phyloP scores from a whole-genome alignment of 2,113 vertebrate genomes.

The Chaetodon auriga region DNA sequence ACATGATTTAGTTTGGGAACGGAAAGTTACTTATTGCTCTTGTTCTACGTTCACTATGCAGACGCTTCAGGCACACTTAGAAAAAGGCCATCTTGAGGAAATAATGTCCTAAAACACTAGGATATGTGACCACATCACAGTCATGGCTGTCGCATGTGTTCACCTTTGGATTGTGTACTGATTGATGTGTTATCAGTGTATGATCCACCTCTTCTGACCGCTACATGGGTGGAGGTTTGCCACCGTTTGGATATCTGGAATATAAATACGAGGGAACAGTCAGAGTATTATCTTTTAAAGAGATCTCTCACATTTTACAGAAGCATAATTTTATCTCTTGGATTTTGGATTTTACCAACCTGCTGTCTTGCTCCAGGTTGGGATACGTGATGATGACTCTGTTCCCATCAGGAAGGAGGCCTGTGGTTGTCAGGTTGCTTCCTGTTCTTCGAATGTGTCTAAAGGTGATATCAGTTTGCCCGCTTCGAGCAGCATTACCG shows the following conservation, averaged over 20 bases:
- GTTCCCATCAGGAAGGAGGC: conserved; percentile 71
- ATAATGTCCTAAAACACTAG: neutral
- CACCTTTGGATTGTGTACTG: neutral
- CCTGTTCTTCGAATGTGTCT: conserved; percentile 77
- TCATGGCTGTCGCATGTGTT: neutral
- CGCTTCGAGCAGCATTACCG: conserved; percentile 61
- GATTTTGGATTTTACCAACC: conserved; percentile 48
- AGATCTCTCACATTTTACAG: neutral
- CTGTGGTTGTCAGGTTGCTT: conserved; percentile 69
- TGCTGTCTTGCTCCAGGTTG: conserved; percentile 60
- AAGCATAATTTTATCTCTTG: neutral
- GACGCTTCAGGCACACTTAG: neutral
- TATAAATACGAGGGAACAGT: conserved; percentile 9
- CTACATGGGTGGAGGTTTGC: conserved; percentile 69
- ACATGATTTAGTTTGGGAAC: neutral
- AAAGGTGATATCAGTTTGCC: conserved; percentile 79
- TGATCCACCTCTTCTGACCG: conserved; percentile 1
- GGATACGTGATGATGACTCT: conserved; percentile 57
- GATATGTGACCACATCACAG: neutral
- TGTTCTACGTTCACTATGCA: neutral
- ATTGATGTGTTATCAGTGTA: neutral
- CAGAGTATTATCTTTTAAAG: neutral
- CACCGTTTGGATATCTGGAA: conserved; percentile 73
- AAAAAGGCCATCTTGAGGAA: neutral
- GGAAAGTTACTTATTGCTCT: too few species aligned